Evolutionary conservation across 2,888 invertebrate genomes (phyloP), one percentile per base, ranked within the genome.

Genomic region (Agonopterix arenella): DNA sequence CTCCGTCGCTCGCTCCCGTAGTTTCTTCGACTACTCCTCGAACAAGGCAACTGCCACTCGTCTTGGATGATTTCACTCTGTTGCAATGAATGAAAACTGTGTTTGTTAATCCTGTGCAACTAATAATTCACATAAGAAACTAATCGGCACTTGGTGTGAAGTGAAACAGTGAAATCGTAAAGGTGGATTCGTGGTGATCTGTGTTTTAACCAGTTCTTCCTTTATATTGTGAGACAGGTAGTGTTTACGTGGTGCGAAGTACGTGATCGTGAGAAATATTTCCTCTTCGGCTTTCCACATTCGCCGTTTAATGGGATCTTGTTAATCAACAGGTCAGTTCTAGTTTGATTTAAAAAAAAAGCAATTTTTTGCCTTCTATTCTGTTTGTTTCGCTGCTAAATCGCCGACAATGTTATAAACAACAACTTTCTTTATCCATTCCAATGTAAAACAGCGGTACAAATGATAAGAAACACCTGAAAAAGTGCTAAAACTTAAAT

Each of bases 221-320:
- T 84, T 85, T 70, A 64, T 57, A 66, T 78, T 79, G 83, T 84
- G 81, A 78, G 71, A 82, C 75, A 77, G 70, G 62, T 59, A 77
- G 80, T 86, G 86, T 86, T 86, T 86, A 84, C 80, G 84, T 84
- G 80, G 74, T 75, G 62, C 75, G 70, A 73, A 66, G 73, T 76
- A 77, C 74, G 71, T 76, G 59, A 71, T 62, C 65, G 66, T 67
- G 60, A 63, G 59, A 66, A 62, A 63, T 59, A 65, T 60, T 69
- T 68, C 68, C 68, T 73, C 70, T 70, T 69, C 69, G 68, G 77
- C 69, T 69, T 68, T 68, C 70, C 66, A 68, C 72, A 46, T 68
- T 79, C 64, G 71, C 70, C 75, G 73, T 79, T 86, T 85, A 80
- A 88, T 88, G 88, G 85, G 88, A 86, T 84, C 79, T 86, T 84